Conservation (phyloP, 2,888 invertebrate genomes). For the Epinotia nisella region DNA sequence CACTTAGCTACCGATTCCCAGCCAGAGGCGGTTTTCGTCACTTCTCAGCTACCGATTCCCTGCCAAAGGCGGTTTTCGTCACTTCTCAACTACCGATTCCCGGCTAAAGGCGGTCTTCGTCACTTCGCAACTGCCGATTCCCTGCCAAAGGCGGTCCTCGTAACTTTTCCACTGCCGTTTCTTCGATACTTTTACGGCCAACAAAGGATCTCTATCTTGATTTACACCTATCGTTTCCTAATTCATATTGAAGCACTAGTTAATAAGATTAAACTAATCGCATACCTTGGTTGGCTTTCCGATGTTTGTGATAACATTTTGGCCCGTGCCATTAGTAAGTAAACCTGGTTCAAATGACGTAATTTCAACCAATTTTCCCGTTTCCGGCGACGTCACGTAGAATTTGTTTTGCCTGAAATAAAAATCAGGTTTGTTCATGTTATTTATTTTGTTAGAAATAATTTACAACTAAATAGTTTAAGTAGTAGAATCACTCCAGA, state of each 20-base stretch:
- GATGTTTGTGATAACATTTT: slow-evolving; percentile 67
- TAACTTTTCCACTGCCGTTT: no score
- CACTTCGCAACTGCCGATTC: neutral
- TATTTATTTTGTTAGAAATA: neutral
- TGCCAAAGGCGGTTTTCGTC: neutral
- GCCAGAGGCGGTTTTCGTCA: neutral
- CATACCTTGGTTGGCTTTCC: slow-evolving; percentile 61
- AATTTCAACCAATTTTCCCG: slow-evolving; percentile 63
- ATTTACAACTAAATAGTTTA: neutral
- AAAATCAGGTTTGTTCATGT: neutral
- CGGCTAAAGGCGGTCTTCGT: neutral
- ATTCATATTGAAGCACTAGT: neutral
- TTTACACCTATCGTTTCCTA: no score
- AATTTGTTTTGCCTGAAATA: slow-evolving; percentile 61
- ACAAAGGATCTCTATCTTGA: no score
- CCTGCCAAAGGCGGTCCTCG: no score
- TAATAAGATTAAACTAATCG: neutral
- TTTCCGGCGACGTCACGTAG: slow-evolving; percentile 61
- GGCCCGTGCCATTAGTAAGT: slow-evolving; percentile 66
- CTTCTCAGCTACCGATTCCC: neutral
- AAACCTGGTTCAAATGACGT: slow-evolving; percentile 57
- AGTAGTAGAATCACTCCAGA: no score
- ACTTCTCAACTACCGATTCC: neutral
- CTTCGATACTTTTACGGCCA: no score
- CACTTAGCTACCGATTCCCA: neutral